Conservation (phyloP, 2,797 vertebrate genomes). For the Uromys caudimaculatus region DNA sequence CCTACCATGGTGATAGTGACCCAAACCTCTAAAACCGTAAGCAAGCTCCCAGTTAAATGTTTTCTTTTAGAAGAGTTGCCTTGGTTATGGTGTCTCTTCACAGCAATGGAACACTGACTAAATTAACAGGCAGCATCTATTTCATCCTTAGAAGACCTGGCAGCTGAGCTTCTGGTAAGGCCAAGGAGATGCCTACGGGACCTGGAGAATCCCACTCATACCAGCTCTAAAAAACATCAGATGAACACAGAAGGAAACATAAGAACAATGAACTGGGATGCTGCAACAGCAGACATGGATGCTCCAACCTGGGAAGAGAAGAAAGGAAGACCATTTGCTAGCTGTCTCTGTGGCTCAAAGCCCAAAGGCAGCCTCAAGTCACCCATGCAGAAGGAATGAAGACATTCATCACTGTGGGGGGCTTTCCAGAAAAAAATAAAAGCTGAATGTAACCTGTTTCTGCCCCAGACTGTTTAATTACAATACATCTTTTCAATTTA, state of each 20-base stretch:
- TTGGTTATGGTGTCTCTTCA: not conserved
- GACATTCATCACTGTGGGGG: not conserved
- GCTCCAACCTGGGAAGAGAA: not conserved
- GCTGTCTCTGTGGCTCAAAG: not conserved
- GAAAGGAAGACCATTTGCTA: not conserved
- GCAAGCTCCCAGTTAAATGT: not conserved
- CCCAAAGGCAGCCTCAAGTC: not conserved
- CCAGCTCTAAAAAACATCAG: not conserved
- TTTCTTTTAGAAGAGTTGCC: not conserved
- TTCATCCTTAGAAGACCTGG: not conserved
- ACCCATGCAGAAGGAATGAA: not conserved
- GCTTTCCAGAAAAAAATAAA: not conserved
- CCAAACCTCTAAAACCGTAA: not conserved
- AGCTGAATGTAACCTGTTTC: not conserved
- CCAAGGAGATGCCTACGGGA: not conserved
- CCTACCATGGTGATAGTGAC: not conserved
- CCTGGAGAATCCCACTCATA: no score
- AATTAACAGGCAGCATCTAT: not conserved
- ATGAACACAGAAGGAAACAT: not conserved
- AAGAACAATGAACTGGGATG: not conserved
- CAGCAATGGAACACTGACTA: not conserved
- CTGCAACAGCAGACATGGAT: not conserved
- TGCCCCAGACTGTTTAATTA: not conserved
- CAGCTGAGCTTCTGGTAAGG: not conserved
- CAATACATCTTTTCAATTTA: not conserved